A percentile compares a stretch with the other conserved stretches of the same genome.
These are phyloP conservation scores for Octonoba sinensis DNA, from an alignment of 2,888 invertebrate genomes.

Conservation along the genomic window DNA sequence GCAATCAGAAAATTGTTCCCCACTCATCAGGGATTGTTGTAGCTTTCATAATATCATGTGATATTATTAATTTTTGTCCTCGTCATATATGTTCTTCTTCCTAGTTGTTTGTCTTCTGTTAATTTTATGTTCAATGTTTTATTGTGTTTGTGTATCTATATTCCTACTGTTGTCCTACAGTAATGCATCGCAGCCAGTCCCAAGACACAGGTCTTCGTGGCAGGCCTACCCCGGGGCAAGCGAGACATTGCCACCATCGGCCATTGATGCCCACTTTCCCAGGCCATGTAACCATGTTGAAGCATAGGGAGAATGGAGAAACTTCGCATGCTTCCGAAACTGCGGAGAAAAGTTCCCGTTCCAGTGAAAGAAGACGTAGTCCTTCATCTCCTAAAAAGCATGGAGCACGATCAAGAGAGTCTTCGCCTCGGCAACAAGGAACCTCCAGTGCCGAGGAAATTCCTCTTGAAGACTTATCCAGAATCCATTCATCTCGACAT, in stretches of 20 bases:
- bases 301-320: conserved; percentile 45
- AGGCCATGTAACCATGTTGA: conserved; percentile 65
- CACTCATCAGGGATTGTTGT: too few species aligned
- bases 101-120: too few species aligned
- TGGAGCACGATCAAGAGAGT: conserved; percentile 62
- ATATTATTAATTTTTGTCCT: too few species aligned
- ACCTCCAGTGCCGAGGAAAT: conserved; percentile 69
- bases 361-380: conserved; percentile 62
- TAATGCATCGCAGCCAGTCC: conserved; percentile 64
- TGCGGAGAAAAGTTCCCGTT: conserved; percentile 9
- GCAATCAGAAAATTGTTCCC: too few species aligned
- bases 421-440: conserved; percentile 58
- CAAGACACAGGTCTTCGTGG: conserved; percentile 64
- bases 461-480: conserved; percentile 70
- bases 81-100: too few species aligned
- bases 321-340: conserved; percentile 2
- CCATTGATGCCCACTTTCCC: conserved; percentile 65
- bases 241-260: conserved; percentile 48
- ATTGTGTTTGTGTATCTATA: background rate
- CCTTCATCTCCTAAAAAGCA: conserved; percentile 53
- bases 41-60: too few species aligned
- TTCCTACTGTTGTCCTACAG: conserved; percentile 15
- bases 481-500: conserved; percentile 46
- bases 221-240: conserved; percentile 16
- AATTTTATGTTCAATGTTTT: background rate